Evolutionary conservation across 1,140 invertebrate genomes (phyloP).

Genomic region (Trichonephila inaurata): DNA sequence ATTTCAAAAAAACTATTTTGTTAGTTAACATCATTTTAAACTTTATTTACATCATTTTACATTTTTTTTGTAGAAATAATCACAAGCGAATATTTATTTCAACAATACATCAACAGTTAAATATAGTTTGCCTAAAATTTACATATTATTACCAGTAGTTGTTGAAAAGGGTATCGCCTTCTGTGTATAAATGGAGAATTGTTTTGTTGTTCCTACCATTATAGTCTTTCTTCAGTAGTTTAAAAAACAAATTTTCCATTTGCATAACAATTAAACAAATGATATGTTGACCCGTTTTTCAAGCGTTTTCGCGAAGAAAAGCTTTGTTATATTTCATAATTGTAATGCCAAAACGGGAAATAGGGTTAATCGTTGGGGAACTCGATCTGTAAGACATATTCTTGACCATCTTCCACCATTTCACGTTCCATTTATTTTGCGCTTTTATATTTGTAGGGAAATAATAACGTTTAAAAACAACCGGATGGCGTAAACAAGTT

Average conservation of each 20-base stretch:
- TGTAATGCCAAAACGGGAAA: not conserved
- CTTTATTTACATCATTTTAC: too few species aligned
- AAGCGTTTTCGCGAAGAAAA: not conserved
- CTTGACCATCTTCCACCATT: not conserved
- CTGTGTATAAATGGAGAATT: not conserved
- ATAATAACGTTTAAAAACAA: not conserved
- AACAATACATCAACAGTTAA: too few species aligned
- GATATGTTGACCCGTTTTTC: not conserved
- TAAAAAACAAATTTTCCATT: not conserved
- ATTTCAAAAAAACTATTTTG: too few species aligned
- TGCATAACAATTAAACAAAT: not conserved
- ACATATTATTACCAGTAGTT: too few species aligned
- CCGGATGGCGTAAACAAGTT: too few species aligned
- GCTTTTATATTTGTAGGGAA: not conserved
- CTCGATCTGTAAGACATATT: not conserved
- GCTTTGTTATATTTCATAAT: not conserved
- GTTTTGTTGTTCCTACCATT: not conserved
- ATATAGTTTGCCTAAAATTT: too few species aligned
- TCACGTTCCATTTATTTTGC: not conserved
- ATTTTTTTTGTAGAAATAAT: too few species aligned
- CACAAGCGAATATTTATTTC: too few species aligned
- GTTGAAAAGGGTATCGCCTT: too few species aligned
- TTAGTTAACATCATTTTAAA: too few species aligned
- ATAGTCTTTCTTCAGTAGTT: not conserved
- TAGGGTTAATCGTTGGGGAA: not conserved